A percentile compares a stretch with the other conserved stretches of the same genome.
phyloP scores from a whole-genome alignment of 2,797 vertebrate species.

The Lepidocolaptes lacrymiger region DNA sequence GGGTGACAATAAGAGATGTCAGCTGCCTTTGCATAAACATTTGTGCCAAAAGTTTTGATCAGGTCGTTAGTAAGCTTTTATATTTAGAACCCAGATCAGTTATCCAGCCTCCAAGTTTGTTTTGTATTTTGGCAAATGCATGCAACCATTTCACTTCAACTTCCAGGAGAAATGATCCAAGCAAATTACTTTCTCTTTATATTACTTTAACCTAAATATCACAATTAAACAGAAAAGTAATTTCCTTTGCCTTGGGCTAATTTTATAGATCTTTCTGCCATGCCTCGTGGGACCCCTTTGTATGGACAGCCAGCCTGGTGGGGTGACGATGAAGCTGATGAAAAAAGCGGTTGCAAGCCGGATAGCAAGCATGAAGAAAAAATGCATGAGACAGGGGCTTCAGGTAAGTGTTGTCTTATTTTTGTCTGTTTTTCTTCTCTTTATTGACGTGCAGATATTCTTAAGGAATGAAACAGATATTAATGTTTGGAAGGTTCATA shows the following conservation, averaged over 20 bases:
- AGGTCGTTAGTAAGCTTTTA: slow-evolving; percentile 50
- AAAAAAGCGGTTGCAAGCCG: slow-evolving; percentile 89
- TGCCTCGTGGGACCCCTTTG: slow-evolving; percentile 93
- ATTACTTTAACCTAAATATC: neutral
- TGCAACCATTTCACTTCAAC: neutral
- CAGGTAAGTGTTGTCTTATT: slow-evolving; percentile 77
- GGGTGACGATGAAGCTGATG: slow-evolving; percentile 95
- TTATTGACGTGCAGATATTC: neutral
- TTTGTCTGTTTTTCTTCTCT: neutral
- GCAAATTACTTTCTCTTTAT: neutral
- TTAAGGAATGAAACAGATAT: neutral
- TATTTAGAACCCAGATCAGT: slow-evolving; percentile 52
- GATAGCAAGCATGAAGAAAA: slow-evolving; percentile 86
- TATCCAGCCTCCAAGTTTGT: slow-evolving; percentile 12
- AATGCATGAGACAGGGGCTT: slow-evolving; percentile 78
- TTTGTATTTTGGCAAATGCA: slow-evolving; percentile 37
- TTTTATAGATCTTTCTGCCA: slow-evolving; percentile 83
- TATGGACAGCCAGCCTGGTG: slow-evolving; percentile 99
- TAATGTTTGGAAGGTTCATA: neutral
- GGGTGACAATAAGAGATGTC: neutral
- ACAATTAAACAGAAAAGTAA: neutral
- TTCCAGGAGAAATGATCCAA: neutral
- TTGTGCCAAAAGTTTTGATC: slow-evolving; percentile 26
- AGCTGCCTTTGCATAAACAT: neutral
- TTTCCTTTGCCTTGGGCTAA: slow-evolving; percentile 17